A percentile compares a stretch with the other conserved stretches of the same genome.
Conservation (phyloP, 1,140 invertebrate species). For the Scaptomyza pallida region DNA sequence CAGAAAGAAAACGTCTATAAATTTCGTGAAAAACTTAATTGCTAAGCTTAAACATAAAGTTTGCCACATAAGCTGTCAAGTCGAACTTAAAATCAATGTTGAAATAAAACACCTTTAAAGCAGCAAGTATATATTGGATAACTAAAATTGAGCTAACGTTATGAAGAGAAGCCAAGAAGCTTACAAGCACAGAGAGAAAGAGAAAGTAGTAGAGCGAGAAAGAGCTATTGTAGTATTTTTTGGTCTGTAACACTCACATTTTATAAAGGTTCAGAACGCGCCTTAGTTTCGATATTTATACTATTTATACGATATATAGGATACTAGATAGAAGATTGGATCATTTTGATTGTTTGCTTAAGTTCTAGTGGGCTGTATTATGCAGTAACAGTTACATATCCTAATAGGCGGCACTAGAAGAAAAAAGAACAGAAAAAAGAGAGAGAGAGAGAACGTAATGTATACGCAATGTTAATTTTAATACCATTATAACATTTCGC, state of each 20-base stretch:
- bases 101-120: constrained; percentile 73
- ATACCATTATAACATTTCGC: constrained; percentile 50
- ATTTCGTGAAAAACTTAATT: constrained; percentile 38
- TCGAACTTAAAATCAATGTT: constrained; percentile 35
- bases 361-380: constrained; percentile 73
- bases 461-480: constrained; percentile 61
- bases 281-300: constrained; percentile 22
- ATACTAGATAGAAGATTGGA: constrained; percentile 37
- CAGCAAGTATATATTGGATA: constrained; percentile 74
- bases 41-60: constrained; percentile 64
- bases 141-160: constrained; percentile 56
- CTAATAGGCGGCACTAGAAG: constrained; percentile 84
- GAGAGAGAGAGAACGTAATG: constrained; percentile 73
- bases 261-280: constrained; percentile 42
- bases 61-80: constrained; percentile 43
- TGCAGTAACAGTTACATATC: constrained; percentile 83
- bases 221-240: too few relatives aligned
- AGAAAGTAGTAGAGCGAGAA: constrained; percentile 21
- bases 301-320: constrained; percentile 16
- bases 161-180: constrained; percentile 49
- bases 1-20: constrained; percentile 13
- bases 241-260: constrained; percentile 42
- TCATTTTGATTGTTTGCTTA: constrained; percentile 65
- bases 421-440: constrained; percentile 65
- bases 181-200: constrained; percentile 32